A percentile compares a stretch with the other conserved stretches of the same genome.
Conservation (phyloP, 2,797 vertebrate genomes). For the Amblyopsis hoosieri region DNA sequence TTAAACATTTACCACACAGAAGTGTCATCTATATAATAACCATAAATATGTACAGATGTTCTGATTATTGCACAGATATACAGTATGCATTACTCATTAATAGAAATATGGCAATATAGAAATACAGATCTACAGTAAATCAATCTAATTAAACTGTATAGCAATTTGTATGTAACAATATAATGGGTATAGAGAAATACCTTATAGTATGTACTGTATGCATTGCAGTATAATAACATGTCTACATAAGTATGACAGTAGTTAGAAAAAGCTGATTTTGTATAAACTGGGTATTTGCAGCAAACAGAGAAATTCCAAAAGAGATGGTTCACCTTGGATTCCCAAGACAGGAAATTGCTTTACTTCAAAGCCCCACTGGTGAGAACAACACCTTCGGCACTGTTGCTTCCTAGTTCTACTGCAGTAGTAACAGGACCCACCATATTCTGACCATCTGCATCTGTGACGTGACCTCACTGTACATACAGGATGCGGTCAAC, state of each 20-base stretch:
- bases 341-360: slow-evolving; percentile 86
- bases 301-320: slow-evolving; percentile 88
- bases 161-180: too few species aligned
- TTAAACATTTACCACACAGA: slow-evolving; percentile 13
- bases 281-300: slow-evolving; percentile 65
- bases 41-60: too few species aligned
- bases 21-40: not conserved
- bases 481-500: slow-evolving; percentile 86
- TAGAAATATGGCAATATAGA: too few species aligned
- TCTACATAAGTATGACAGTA: too few species aligned
- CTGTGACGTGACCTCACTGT: not conserved
- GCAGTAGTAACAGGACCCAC: not conserved
- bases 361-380: slow-evolving; percentile 92
- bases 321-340: slow-evolving; percentile 92
- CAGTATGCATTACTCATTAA: too few species aligned
- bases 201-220: too few species aligned
- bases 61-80: too few species aligned
- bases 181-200: too few species aligned
- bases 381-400: slow-evolving; percentile 48
- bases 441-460: not conserved
- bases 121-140: too few species aligned
- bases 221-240: too few species aligned
- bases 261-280: not conserved
- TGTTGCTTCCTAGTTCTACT: not conserved
- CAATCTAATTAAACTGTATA: too few species aligned